Base-by-base conservation (phyloP, 2,797 vertebrate genomes). In the Pitangus sulphuratus region DNA sequence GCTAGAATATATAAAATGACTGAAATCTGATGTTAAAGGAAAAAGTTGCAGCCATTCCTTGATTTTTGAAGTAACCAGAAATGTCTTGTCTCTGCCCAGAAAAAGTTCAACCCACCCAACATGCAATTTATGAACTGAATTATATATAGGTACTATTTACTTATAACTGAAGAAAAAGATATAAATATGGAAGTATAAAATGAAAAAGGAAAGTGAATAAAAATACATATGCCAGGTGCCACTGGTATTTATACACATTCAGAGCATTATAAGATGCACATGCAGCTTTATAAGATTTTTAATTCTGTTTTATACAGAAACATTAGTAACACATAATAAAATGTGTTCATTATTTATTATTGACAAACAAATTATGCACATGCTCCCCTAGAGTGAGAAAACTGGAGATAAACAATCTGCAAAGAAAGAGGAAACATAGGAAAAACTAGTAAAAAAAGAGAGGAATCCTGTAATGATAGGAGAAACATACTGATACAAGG, bases 351-450 rank as follows among this genome's bases (percentile, higher is more conserved):
- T 93, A 91, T 96, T 96, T 93, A 88, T 94, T 96, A 95, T 65
- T 94, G 80, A 96, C 82, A 96, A 97, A 97, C 45, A 93, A 97
- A 95, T 92, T 89, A 74, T 31, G 71, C 83, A 92, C 10, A 93
- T 85, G 30, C 3, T 86, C 57, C 92, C 82, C 95, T 65, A 91
- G 92, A 96, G 89, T 93, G 84, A 95, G 86, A 96, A 95, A 84
- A 90, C 40, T 72, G 82, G 83, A 97, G 92, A 95, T 94, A 96
- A 97, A 95, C 65, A 95, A 79, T 81, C 84, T 95, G 86, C 56
- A 94, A 95, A 94, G 93, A 95, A 92, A 96, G 66, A 64, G 89
- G 53, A 84, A 96, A 94, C 74, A 79, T 12, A 92, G 77, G 57
- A 90, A 69, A 97, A 97, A 88, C 72, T 88, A 86, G 76, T 47